These are phyloP conservation scores for Alligator mississippiensis DNA, from an alignment of 2,113 vertebrate species.

Conservation along the genomic window DNA sequence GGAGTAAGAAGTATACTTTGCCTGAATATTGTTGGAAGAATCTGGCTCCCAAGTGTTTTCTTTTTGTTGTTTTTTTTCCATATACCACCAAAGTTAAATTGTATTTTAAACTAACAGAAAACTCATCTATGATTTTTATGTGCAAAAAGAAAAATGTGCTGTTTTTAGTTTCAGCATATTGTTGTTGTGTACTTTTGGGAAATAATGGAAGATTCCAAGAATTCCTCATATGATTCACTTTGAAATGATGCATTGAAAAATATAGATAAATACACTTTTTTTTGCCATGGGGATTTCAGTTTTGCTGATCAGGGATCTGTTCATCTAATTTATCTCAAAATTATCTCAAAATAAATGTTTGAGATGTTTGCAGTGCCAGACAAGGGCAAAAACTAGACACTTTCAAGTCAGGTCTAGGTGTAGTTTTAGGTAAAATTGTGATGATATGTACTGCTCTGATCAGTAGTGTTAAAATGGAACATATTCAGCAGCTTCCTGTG, in stretches of 20 bases:
- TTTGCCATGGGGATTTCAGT: neutral
- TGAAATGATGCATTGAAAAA: neutral
- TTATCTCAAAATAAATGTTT: neutral
- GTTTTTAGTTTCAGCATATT: neutral
- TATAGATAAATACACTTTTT: neutral
- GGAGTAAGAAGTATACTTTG: too few species aligned
- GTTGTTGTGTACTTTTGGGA: neutral
- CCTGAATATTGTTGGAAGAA: too few species aligned
- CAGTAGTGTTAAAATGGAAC: neutral
- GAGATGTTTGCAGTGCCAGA: neutral
- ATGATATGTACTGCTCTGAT: neutral
- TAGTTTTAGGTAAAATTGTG: neutral
- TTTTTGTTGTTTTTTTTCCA: neutral
- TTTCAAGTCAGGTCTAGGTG: neutral
- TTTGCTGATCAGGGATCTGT: neutral
- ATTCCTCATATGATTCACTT: neutral
- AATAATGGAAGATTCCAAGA: neutral
- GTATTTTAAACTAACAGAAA: neutral
- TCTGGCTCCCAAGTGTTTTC: too few species aligned
- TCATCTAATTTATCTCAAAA: neutral
- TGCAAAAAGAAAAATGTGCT: neutral
- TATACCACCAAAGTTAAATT: neutral
- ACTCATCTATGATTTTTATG: neutral
- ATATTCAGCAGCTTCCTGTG: slow-evolving; percentile 8
- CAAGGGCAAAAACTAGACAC: neutral